These are phyloP conservation scores for Acanthurus tractus DNA, from an alignment of 2,797 vertebrate genomes.

Conservation along the genomic window DNA sequence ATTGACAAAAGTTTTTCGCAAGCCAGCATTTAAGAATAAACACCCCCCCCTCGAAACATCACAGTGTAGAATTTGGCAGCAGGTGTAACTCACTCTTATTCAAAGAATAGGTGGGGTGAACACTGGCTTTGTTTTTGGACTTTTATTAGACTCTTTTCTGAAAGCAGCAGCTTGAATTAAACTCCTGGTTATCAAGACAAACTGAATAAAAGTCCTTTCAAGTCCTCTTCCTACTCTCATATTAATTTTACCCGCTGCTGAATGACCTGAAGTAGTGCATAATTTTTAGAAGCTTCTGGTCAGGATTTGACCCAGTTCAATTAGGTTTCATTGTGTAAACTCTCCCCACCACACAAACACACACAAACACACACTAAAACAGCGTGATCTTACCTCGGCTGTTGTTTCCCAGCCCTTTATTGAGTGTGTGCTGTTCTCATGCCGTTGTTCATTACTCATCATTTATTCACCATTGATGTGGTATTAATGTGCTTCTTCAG, in stretches of 20 bases:
- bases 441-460: slow-evolving; percentile 33
- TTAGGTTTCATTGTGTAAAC: slow-evolving; percentile 11
- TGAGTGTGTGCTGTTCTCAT: slow-evolving; percentile 1
- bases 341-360: not conserved
- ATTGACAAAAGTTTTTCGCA: not conserved
- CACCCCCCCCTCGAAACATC: no score
- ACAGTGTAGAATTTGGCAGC: slow-evolving; percentile 20
- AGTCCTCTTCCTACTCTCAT: slow-evolving; percentile 6
- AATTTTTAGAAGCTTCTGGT: slow-evolving; percentile 9
- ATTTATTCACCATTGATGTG: slow-evolving; percentile 22
- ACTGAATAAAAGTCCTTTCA: slow-evolving; percentile 4
- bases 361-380: no score
- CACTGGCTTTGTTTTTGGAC: slow-evolving; percentile 6
- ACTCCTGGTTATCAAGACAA: slow-evolving; percentile 1
- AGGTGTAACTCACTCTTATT: slow-evolving; percentile 19
- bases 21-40: not conserved
- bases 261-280: not conserved
- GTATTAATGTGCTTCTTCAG: slow-evolving; percentile 15
- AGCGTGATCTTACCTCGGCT: slow-evolving; percentile 9
- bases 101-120: not conserved
- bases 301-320: not conserved
- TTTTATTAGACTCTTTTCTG: slow-evolving; percentile 27
- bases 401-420: slow-evolving; percentile 5
- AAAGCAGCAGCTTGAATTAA: slow-evolving; percentile 26
- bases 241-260: not conserved